Evolutionary conservation across 2,797 vertebrate genomes (phyloP).

Genomic region (Emydoidea blandingii): DNA sequence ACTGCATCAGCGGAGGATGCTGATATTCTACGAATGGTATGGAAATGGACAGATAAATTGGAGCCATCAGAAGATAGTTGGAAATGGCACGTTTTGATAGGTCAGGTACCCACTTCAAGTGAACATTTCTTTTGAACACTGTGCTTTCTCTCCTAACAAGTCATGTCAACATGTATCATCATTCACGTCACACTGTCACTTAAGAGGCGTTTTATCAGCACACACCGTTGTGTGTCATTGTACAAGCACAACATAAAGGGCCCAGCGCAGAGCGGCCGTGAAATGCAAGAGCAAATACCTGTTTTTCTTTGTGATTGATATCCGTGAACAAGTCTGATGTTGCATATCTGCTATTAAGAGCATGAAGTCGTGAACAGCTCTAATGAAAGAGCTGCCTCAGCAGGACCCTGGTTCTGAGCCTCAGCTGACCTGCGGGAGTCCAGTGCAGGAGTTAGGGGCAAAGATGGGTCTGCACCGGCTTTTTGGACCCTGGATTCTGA

Average conservation of each 20-base stretch:
- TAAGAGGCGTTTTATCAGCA: neutral
- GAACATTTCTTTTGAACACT: neutral
- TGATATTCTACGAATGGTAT: neutral
- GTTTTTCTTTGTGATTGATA: conserved; percentile 9
- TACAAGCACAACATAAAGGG: conserved; percentile 6
- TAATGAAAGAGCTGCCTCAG: neutral
- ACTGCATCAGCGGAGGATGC: neutral
- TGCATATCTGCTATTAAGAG: neutral
- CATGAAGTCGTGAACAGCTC: neutral
- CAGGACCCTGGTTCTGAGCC: no score
- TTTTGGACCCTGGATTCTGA: rapidly evolving
- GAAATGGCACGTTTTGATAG: neutral
- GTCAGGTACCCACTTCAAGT: neutral
- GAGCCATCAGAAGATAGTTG: neutral
- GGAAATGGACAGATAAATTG: neutral
- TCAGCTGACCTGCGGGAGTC: neutral
- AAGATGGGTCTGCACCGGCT: neutral
- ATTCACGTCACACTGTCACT: neutral
- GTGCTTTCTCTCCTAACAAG: conserved; percentile 9
- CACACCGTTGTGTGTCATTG: neutral
- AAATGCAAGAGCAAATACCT: neutral
- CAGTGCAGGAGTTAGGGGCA: neutral
- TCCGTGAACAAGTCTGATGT: neutral
- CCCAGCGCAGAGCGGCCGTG: neutral
- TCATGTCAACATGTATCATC: neutral